Evolutionary conservation across 2,888 invertebrate species (phyloP).

Genomic region (Nineta flava): DNA sequence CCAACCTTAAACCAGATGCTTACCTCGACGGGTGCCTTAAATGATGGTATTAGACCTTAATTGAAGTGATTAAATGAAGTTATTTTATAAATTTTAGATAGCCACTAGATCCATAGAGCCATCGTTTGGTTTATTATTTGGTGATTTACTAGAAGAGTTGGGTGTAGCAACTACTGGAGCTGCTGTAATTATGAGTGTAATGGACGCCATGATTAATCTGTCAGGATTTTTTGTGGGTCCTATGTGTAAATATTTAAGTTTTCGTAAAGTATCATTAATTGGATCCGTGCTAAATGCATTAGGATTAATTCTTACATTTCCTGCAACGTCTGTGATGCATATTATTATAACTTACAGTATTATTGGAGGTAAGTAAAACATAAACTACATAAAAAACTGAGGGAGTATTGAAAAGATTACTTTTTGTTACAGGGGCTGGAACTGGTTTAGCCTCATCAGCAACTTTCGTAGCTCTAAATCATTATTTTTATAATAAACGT

Average conservation of each 20-base stretch:
- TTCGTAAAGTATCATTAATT: conserved; percentile 50
- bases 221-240: conserved; percentile 63
- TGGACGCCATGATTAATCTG: conserved; percentile 64
- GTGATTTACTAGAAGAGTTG: conserved; percentile 49
- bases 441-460: conserved; percentile 61
- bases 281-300: conserved; percentile 49
- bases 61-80: not conserved
- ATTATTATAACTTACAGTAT: conserved; percentile 58
- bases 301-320: conserved; percentile 49
- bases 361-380: conserved; percentile 44
- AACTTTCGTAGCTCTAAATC: conserved; percentile 63
- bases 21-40: too few species aligned
- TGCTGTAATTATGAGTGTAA: conserved; percentile 55
- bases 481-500: conserved; percentile 58
- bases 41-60: too few species aligned
- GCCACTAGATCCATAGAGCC: conserved; percentile 67
- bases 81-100: conserved; percentile 36
- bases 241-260: conserved; percentile 58
- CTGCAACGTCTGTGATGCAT: conserved; percentile 54
- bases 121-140: conserved; percentile 65
- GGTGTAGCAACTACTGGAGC: conserved; percentile 60
- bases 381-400: too few species aligned
- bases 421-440: conserved; percentile 61
- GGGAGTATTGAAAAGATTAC: too few species aligned
- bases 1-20: too few species aligned